A percentile compares a stretch with the other conserved stretches of the same genome.
These are phyloP conservation scores for Calliscelio sp. DNA, from an alignment of 2,888 invertebrate species.

Conservation along the genomic window DNA sequence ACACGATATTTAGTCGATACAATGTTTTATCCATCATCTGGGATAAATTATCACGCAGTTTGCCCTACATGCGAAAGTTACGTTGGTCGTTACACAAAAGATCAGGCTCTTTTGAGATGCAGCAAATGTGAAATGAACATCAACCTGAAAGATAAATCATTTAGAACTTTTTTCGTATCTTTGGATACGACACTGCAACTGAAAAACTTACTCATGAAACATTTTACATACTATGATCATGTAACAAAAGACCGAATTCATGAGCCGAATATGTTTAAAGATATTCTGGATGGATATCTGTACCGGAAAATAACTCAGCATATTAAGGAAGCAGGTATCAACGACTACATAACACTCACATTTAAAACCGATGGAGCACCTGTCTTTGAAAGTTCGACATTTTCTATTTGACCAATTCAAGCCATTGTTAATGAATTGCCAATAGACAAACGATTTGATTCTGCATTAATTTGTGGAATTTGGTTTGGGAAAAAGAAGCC, in stretches of 20 bases:
- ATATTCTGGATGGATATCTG: not conserved
- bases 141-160: not conserved
- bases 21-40: constrained; percentile 1
- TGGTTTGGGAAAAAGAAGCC: constrained; percentile 27
- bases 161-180: not conserved
- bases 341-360: not conserved
- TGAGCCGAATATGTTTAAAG: not conserved
- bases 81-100: not conserved
- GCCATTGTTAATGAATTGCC: constrained; percentile 8
- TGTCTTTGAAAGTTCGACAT: constrained; percentile 12
- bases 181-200: not conserved
- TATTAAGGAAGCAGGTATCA: not conserved
- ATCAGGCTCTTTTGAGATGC: not conserved
- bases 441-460: not conserved
- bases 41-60: not conserved
- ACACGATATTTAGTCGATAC: constrained; percentile 4
- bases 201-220: not conserved
- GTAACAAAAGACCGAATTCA: not conserved
- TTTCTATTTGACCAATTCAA: constrained; percentile 10
- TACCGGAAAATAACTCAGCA: not conserved
- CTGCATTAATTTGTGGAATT: not conserved
- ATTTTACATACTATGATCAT: not conserved
- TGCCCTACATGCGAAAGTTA: not conserved
- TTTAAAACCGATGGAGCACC: constrained; percentile 25
- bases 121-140: not conserved